These are phyloP conservation scores for Atethmia centrago DNA, from an alignment of 2,888 invertebrate species.

Conservation along the genomic window DNA sequence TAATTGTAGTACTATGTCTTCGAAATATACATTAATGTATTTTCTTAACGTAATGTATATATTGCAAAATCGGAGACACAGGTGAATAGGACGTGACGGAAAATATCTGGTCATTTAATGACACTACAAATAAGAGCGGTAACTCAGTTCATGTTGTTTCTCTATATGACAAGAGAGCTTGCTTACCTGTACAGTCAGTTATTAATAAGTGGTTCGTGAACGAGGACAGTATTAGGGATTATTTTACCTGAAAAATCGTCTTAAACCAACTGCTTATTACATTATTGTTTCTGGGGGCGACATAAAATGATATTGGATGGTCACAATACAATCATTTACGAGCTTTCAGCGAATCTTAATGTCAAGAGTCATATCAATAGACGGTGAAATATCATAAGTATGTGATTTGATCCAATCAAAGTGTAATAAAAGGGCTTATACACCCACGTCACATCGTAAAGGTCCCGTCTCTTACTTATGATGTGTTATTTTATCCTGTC, in stretches of 20 bases:
- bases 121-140: background rate
- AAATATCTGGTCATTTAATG: background rate
- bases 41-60: background rate
- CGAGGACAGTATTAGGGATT: background rate
- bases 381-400: constrained; percentile 28
- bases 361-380: constrained; percentile 20
- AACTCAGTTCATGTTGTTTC: background rate
- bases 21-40: background rate
- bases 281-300: constrained; percentile 9
- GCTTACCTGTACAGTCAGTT: background rate
- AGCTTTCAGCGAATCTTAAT: constrained; percentile 1
- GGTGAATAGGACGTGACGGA: background rate
- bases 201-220: background rate
- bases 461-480: constrained; percentile 11
- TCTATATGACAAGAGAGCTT: background rate
- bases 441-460: constrained; percentile 32
- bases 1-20: background rate
- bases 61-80: background rate
- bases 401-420: constrained; percentile 47
- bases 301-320: constrained; percentile 34
- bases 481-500: constrained; percentile 33
- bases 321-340: constrained; percentile 30
- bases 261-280: background rate
- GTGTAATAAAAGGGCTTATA: constrained; percentile 37
- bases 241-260: background rate